phyloP scores from a whole-genome alignment of 2,888 invertebrate genomes.

The Scrobipalpa atriplicella region DNA sequence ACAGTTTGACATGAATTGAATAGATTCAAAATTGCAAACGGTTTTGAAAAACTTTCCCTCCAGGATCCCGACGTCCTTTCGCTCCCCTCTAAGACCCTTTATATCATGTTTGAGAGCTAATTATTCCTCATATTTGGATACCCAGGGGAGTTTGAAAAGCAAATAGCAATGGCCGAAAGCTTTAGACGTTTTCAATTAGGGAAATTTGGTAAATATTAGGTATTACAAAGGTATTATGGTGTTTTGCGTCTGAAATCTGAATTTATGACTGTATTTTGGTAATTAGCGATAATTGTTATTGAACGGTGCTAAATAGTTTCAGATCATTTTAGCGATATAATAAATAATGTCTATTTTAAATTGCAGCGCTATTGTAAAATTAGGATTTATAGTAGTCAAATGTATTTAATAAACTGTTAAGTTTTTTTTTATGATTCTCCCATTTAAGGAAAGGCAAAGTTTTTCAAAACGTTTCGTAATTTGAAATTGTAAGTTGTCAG shows the following conservation, averaged over 20 bases:
- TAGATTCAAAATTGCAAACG: constrained; percentile 21
- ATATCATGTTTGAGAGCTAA: constrained; percentile 64
- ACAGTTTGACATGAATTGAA: constrained; percentile 21
- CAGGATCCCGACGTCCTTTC: constrained; percentile 38
- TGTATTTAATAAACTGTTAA: too few relatives aligned
- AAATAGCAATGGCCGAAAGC: constrained; percentile 22
- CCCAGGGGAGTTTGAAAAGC: constrained; percentile 19
- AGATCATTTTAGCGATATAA: not conserved
- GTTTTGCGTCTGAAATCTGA: not conserved
- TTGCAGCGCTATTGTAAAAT: too few relatives aligned
- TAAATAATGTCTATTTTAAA: too few relatives aligned
- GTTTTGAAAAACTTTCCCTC: constrained; percentile 17
- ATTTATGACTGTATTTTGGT: not conserved
- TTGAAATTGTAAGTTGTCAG: too few relatives aligned
- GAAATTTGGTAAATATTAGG: constrained; percentile 18
- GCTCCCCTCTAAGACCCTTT: constrained; percentile 38
- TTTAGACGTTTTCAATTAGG: constrained; percentile 20
- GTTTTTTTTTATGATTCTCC: too few relatives aligned
- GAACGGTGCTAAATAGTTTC: not conserved
- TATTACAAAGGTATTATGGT: constrained; percentile 10
- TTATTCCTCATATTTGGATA: constrained; percentile 59
- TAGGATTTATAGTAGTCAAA: too few relatives aligned
- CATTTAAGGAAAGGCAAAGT: too few relatives aligned
- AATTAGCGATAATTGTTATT: not conserved
- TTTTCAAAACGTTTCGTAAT: too few relatives aligned